These are phyloP conservation scores for Etheostoma nigrum DNA, from an alignment of 2,797 vertebrate species.

Conservation along the genomic window DNA sequence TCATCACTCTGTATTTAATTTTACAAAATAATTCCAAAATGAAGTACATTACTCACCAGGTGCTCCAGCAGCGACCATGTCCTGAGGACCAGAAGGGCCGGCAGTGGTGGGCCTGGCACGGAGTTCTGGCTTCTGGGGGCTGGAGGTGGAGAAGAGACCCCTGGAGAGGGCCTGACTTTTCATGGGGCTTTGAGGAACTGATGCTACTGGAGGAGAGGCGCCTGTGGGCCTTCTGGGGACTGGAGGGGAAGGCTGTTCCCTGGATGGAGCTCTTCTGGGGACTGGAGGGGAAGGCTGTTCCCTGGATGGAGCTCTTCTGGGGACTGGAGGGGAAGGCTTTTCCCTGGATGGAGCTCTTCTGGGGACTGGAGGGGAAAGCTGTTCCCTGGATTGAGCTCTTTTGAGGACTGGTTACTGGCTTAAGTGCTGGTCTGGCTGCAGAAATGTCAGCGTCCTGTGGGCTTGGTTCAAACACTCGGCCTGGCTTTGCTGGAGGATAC, in stretches of 20 bases:
- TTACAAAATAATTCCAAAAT: not conserved
- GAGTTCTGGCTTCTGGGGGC: slow-evolving; percentile 73
- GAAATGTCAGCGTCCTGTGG: slow-evolving; percentile 66
- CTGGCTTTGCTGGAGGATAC: slow-evolving; percentile 72
- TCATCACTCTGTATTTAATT: not conserved
- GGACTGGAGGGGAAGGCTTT: slow-evolving; percentile 20
- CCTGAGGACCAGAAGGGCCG: slow-evolving; percentile 59
- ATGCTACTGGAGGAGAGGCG: slow-evolving; percentile 12
- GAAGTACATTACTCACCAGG: slow-evolving; percentile 79
- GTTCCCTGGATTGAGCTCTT: slow-evolving; percentile 20
- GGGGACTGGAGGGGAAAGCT: not conserved
- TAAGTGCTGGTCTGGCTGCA: slow-evolving; percentile 38
- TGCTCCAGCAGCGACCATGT: slow-evolving; percentile 79
- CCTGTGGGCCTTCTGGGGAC: slow-evolving; percentile 52
- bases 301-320: slow-evolving; percentile 41
- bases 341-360: slow-evolving; percentile 48
- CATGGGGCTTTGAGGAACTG: slow-evolving; percentile 71
- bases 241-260: not conserved
- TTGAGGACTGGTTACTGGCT: slow-evolving; percentile 45
- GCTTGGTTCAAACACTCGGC: slow-evolving; percentile 56
- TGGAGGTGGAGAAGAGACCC: slow-evolving; percentile 46
- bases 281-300: not conserved
- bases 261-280: slow-evolving; percentile 50
- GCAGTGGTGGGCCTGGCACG: slow-evolving; percentile 66
- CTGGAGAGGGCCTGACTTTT: slow-evolving; percentile 72